Percentiles rank a stretch among this genome's conserved stretches.
These are phyloP conservation scores for Caloenas nicobarica DNA, from an alignment of 2,113 vertebrate species.

Conservation along the genomic window DNA sequence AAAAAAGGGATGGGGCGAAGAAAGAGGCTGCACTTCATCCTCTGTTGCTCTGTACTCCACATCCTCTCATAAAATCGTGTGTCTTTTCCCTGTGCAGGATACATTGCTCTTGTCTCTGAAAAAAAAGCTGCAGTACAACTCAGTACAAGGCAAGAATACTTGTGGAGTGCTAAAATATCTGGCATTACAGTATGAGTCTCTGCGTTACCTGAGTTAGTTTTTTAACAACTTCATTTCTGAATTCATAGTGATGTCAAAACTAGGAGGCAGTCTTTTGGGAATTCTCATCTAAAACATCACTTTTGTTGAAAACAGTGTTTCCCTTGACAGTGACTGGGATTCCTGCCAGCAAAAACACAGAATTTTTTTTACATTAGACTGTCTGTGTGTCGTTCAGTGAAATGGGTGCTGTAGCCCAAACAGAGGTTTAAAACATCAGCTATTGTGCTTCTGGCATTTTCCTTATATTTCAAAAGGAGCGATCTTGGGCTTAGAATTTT, in stretches of 20 bases:
- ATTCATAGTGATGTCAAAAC: neutral
- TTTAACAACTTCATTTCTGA: neutral
- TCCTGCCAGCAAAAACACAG: neutral
- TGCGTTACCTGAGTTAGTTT: neutral
- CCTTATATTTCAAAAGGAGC: conserved; percentile 7
- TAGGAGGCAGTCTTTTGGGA: neutral
- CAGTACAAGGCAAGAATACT: neutral
- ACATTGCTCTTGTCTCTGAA: neutral
- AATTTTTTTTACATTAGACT: neutral
- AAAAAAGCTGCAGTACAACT: neutral
- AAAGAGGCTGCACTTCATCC: neutral
- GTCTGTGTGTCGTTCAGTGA: conserved; percentile 1
- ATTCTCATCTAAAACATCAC: neutral
- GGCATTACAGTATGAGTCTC: neutral
- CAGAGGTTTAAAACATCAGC: neutral
- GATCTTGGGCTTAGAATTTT: neutral
- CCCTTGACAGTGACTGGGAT: neutral
- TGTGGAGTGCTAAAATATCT: neutral
- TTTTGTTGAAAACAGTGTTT: neutral
- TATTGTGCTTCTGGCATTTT: neutral
- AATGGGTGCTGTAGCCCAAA: neutral
- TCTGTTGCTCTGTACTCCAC: neutral
- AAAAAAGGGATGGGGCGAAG: neutral
- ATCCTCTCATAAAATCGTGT: neutral
- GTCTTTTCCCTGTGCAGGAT: neutral